These are phyloP conservation scores for Tetrao urogallus DNA, from an alignment of 2,113 vertebrate genomes.

Conservation along the genomic window DNA sequence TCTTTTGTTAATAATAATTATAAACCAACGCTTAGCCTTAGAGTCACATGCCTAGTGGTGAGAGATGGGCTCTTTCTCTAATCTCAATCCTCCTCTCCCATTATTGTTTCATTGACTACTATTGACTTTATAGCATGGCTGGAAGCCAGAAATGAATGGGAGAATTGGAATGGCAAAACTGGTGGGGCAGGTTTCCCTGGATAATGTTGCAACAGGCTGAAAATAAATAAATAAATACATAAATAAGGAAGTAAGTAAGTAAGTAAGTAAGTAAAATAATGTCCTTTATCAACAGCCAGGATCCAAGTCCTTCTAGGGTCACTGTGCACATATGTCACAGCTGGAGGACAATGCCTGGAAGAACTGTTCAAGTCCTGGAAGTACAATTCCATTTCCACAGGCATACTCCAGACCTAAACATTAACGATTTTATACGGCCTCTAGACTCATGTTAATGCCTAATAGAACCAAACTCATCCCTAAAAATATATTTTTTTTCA, in stretches of 20 bases:
- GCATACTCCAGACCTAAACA: neutral
- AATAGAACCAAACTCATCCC: neutral
- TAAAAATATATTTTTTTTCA: neutral
- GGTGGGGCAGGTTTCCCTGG: conserved; percentile 63
- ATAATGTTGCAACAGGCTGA: conserved; percentile 31
- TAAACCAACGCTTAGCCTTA: conserved; percentile 46
- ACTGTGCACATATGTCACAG: conserved; percentile 15
- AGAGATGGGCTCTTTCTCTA: conserved; percentile 49
- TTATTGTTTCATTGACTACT: conserved; percentile 70
- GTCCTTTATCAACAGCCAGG: conserved; percentile 47
- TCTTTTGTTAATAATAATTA: conserved; percentile 56
- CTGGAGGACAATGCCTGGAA: conserved; percentile 2
- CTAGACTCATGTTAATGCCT: neutral
- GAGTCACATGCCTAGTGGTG: conserved; percentile 51
- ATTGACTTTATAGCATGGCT: conserved; percentile 69
- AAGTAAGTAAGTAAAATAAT: conserved; percentile 65
- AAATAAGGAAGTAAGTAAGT: conserved; percentile 30
- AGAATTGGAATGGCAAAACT: conserved; percentile 61
- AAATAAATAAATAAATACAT: conserved; percentile 65
- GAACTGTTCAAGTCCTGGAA: neutral
- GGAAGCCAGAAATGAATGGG: conserved; percentile 43
- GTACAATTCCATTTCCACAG: neutral
- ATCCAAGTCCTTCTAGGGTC: conserved; percentile 35
- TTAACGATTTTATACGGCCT: neutral
- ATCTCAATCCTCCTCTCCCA: conserved; percentile 57